phyloP scores from a whole-genome alignment of 2,113 vertebrate species.

The Gadus macrocephalus region DNA sequence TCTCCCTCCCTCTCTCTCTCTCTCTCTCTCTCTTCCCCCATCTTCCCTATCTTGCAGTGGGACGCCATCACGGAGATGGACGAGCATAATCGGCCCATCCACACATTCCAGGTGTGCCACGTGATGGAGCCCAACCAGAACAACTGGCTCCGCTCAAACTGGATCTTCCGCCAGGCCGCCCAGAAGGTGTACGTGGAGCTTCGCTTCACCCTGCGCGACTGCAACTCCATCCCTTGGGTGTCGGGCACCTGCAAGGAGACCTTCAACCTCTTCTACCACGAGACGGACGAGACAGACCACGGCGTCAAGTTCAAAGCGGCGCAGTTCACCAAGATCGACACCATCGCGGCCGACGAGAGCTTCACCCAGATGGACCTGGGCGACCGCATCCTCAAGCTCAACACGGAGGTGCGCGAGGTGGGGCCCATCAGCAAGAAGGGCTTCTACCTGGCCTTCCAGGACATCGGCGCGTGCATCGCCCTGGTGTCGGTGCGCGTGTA shows the following conservation, averaged over 20 bases:
- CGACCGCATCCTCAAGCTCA: slow-evolving; percentile 93
- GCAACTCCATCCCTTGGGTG: slow-evolving; percentile 96
- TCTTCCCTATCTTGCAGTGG: slow-evolving; percentile 76
- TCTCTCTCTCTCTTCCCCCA: neutral
- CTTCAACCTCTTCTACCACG: slow-evolving; percentile 92
- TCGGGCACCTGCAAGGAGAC: slow-evolving; percentile 95
- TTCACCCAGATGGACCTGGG: slow-evolving; percentile 97
- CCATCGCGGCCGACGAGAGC: slow-evolving; percentile 93
- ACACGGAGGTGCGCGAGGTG: slow-evolving; percentile 92
- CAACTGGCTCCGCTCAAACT: slow-evolving; percentile 95
- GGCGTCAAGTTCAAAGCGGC: slow-evolving; percentile 83
- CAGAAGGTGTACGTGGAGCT: slow-evolving; percentile 95
- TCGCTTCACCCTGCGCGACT: slow-evolving; percentile 92
- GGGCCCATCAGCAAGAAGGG: slow-evolving; percentile 89
- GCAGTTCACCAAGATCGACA: slow-evolving; percentile 91
- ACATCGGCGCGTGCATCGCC: slow-evolving; percentile 94
- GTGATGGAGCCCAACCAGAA: slow-evolving; percentile 97
- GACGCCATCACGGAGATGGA: slow-evolving; percentile 98
- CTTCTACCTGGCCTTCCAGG: slow-evolving; percentile 93
- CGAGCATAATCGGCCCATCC: slow-evolving; percentile 92
- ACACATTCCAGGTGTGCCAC: slow-evolving; percentile 94
- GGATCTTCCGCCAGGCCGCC: slow-evolving; percentile 90
- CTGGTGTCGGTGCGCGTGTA: slow-evolving; percentile 91
- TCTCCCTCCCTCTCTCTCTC: neutral
- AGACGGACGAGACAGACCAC: slow-evolving; percentile 84